These are phyloP conservation scores for Clunio marinus DNA, from an alignment of 2,888 invertebrate genomes.

Conservation along the genomic window DNA sequence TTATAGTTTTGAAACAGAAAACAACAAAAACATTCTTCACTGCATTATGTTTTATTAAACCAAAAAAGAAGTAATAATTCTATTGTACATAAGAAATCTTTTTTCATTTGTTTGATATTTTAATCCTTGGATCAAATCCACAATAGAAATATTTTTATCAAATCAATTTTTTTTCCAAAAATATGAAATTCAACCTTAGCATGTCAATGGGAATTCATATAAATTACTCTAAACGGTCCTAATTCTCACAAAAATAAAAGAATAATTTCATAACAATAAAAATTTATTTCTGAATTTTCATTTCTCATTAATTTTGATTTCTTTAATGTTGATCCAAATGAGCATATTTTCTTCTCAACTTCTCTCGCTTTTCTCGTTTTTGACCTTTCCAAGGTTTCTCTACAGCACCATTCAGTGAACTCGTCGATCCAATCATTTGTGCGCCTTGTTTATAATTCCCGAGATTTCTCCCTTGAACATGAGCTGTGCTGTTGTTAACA, in stretches of 20 bases:
- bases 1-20: slow-evolving; percentile 88
- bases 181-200: too few species aligned
- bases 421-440: slow-evolving; percentile 28
- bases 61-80: neutral
- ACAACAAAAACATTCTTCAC: slow-evolving; percentile 81
- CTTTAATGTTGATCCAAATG: slow-evolving; percentile 75
- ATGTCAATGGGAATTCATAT: too few species aligned
- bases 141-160: too few species aligned
- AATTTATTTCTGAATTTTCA: neutral
- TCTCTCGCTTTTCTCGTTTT: slow-evolving; percentile 88
- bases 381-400: slow-evolving; percentile 78
- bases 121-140: too few species aligned
- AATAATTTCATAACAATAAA: neutral
- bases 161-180: too few species aligned
- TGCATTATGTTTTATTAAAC: slow-evolving; percentile 91
- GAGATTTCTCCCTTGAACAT: slow-evolving; percentile 48
- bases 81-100: too few species aligned
- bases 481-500: slow-evolving; percentile 47
- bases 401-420: slow-evolving; percentile 40
- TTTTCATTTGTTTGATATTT: too few species aligned
- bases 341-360: slow-evolving; percentile 77
- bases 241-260: neutral
- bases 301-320: neutral
- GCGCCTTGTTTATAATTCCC: slow-evolving; percentile 33
- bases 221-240: too few species aligned